Percentiles rank a stretch among this genome's conserved stretches.
Conservation (phyloP, 2,888 invertebrate genomes). For the Stratiomys singularior region DNA sequence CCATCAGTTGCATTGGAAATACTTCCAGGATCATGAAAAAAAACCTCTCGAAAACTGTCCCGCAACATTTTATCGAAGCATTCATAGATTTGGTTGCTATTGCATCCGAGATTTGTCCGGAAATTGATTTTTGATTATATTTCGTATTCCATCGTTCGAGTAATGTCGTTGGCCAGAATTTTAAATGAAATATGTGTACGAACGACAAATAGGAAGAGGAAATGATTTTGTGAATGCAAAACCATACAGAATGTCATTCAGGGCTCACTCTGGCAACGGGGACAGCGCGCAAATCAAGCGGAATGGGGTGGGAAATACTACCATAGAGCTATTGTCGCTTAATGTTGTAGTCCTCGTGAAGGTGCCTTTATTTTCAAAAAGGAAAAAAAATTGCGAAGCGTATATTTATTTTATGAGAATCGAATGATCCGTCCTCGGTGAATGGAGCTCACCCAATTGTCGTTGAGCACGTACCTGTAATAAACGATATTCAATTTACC, state of each 20-base stretch:
- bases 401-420: slow-evolving; percentile 30
- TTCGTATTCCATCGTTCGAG: slow-evolving; percentile 24
- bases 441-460: slow-evolving; percentile 28
- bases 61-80: neutral
- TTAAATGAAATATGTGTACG: neutral
- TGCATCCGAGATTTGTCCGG: neutral
- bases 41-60: neutral
- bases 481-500: slow-evolving; percentile 43
- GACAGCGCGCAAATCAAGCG: neutral
- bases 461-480: slow-evolving; percentile 44
- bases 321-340: no score
- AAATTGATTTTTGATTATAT: slow-evolving; percentile 37
- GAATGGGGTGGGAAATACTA: neutral
- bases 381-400: slow-evolving; percentile 3
- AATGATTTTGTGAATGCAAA: slow-evolving; percentile 7
- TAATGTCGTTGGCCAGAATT: neutral
- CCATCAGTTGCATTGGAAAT: no score
- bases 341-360: neutral
- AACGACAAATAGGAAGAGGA: slow-evolving; percentile 1
- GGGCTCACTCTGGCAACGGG: neutral
- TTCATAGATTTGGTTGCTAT: neutral
- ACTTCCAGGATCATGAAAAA: no score
- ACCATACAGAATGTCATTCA: neutral
- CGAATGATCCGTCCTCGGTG: slow-evolving; percentile 17
- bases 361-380: neutral